A percentile compares a stretch with the other conserved stretches of the same genome.
Conservation (phyloP, 2,797 vertebrate species). For the Prunella strophiata region DNA sequence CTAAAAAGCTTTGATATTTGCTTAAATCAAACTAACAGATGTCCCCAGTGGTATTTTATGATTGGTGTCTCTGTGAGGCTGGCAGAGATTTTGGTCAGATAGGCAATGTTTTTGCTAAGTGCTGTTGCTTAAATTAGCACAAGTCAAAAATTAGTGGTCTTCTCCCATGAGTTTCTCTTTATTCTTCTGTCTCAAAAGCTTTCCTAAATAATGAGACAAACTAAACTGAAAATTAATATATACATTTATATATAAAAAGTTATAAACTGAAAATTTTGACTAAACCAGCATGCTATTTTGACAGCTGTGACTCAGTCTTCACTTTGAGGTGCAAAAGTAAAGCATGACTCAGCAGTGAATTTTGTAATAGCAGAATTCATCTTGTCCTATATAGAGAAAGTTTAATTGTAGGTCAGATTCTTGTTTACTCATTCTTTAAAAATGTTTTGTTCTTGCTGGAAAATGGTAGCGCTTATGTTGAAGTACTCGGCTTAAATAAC, state of each 20-base stretch:
- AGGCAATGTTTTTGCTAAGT: not conserved
- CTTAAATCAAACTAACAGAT: not conserved
- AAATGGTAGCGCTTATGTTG: not conserved
- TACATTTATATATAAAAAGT: not conserved
- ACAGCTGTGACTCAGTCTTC: not conserved
- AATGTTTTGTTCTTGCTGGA: not conserved
- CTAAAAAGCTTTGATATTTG: not conserved
- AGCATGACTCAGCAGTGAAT: not conserved
- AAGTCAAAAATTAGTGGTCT: not conserved
- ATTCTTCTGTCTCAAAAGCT: not conserved
- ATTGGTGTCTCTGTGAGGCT: not conserved
- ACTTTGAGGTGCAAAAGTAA: not conserved
- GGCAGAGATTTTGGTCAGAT: not conserved
- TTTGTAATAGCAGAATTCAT: not conserved
- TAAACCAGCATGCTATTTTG: not conserved
- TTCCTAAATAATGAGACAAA: not conserved
- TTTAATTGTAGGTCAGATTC: not conserved
- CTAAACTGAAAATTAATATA: not conserved
- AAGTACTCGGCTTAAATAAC: not conserved
- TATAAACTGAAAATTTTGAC: not conserved
- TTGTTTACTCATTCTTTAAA: not conserved
- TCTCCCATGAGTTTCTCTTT: not conserved
- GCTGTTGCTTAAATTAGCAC: not conserved
- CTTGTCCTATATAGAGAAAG: not conserved
- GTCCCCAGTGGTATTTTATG: not conserved